A percentile compares a stretch with the other conserved stretches of the same genome.
These are phyloP conservation scores for Sardinella longiceps DNA, from an alignment of 2,797 vertebrate genomes.

Conservation along the genomic window DNA sequence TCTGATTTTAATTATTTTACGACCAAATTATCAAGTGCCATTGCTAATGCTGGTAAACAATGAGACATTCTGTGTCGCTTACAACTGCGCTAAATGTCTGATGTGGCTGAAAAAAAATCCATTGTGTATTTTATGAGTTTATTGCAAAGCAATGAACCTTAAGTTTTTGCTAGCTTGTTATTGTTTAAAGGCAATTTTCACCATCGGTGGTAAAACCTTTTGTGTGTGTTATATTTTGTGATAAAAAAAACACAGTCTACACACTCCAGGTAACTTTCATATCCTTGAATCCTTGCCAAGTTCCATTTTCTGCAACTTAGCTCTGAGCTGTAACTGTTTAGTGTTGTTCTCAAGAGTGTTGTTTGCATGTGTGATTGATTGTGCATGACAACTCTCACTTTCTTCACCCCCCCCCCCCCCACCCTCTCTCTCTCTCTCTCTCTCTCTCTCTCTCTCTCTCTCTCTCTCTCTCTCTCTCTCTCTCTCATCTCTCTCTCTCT, in stretches of 20 bases:
- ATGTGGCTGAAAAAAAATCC: constrained; percentile 19
- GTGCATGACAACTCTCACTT: constrained; percentile 20
- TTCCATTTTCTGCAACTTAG: background rate
- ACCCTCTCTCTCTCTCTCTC: constrained; percentile 18
- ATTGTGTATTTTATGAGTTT: constrained; percentile 17
- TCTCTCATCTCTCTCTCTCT: constrained; percentile 11
- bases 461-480: constrained; percentile 26
- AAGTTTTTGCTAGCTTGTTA: constrained; percentile 55
- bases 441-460: constrained; percentile 28
- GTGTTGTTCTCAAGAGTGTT: background rate
- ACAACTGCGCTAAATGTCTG: constrained; percentile 10
- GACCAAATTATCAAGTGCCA: background rate
- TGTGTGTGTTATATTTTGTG: constrained; percentile 12
- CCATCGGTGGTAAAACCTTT: constrained; percentile 38
- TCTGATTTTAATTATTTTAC: constrained; percentile 1
- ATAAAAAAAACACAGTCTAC: background rate
- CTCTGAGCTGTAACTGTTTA: background rate
- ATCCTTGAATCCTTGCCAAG: background rate
- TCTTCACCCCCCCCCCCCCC: constrained; percentile 15
- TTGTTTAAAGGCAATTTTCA: constrained; percentile 56
- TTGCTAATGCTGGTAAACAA: constrained; percentile 39
- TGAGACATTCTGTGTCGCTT: constrained; percentile 50
- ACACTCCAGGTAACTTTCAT: background rate
- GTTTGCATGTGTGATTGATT: background rate
- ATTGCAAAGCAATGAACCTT: background rate